phyloP scores from a whole-genome alignment of 1,140 invertebrate species.

The Zaprionus africanus region DNA sequence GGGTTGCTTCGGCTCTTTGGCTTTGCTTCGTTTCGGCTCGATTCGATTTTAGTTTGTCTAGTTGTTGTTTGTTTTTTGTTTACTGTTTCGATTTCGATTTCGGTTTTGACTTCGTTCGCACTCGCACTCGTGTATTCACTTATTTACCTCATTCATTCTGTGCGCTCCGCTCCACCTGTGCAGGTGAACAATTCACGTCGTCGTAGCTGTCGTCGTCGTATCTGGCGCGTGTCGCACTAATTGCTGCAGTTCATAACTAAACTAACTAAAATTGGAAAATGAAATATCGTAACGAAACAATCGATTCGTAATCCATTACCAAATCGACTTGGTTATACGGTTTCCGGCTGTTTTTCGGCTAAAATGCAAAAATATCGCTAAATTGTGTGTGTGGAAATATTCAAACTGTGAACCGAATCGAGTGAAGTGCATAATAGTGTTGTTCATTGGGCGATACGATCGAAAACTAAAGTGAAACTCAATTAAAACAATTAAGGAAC shows the following conservation, averaged over 20 bases:
- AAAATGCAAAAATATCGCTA: background rate
- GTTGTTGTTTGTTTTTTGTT: slow-evolving; percentile 14
- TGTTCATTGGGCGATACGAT: background rate
- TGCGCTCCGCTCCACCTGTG: slow-evolving; percentile 72
- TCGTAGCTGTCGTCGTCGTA: background rate
- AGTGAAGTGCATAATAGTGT: background rate
- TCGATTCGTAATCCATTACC: slow-evolving; percentile 7
- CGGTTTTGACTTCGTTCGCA: slow-evolving; percentile 13
- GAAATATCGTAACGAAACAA: slow-evolving; percentile 14
- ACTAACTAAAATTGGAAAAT: slow-evolving; percentile 19
- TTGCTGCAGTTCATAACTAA: slow-evolving; percentile 47
- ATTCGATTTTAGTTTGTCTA: slow-evolving; percentile 30
- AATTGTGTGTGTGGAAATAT: slow-evolving; percentile 5
- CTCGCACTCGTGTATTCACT: slow-evolving; percentile 36
- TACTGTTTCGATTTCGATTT: slow-evolving; percentile 40
- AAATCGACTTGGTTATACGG: slow-evolving; percentile 27
- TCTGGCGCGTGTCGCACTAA: slow-evolving; percentile 56
- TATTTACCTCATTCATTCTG: slow-evolving; percentile 75
- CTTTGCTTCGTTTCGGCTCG: slow-evolving; percentile 31
- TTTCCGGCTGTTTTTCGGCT: background rate
- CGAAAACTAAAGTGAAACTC: background rate
- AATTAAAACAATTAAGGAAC: background rate
- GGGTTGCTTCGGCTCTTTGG: slow-evolving; percentile 27
- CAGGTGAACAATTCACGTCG: slow-evolving; percentile 64
- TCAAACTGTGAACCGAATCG: background rate